Base-by-base conservation (phyloP, 37 sponge, comb jelly and placozoan genomes). In the Tethya wilhelma region DNA sequence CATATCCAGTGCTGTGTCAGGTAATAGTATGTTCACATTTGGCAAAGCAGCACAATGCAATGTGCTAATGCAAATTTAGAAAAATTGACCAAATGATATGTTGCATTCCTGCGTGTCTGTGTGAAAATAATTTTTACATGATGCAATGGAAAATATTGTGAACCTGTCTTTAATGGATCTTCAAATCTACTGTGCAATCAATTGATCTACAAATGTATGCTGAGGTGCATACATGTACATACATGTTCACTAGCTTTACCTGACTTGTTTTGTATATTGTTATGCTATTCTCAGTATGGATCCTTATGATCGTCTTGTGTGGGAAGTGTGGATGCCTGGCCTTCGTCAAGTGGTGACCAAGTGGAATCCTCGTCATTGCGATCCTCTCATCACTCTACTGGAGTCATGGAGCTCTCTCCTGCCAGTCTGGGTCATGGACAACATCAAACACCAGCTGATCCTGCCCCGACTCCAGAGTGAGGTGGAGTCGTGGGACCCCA, bases 271-370 rank as follows among this genome's bases (percentile, higher is more conserved):
- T 19, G 9, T 19, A 49, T 19, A 19, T 49, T 49, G 53, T 19
- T 49, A 49, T 8, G 40, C 71, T 43, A 23, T 12, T 12, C 37
- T 41, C 71, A 89, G 95, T 19, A 95, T 95, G 88, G 82, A 84
- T 77, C 67, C 84, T 0, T 98, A 91, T 33, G 95, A 98, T 44
- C 69, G 92, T 17, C 77, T 98, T 12, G 45, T 96, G 34, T 93
- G 96, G 94, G 93, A 96, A 49, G 81, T 94, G 38, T 96, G 94
- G 99, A 92, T 98, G 93, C 96, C 96, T 14, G 79, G 82, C 59
- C 66, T 98, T 25, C 55, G 94, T 57, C 41, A 30, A 66, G 33
- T 73, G 43, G 14, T 96, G 1, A n/a, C 34, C 59, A 70, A 82
- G 19, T 80, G 80, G 81, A 76, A 82, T 1, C 79, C 79, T 2